Conservation (phyloP, 2,113 vertebrate genomes). For the Neoarius graeffei region DNA sequence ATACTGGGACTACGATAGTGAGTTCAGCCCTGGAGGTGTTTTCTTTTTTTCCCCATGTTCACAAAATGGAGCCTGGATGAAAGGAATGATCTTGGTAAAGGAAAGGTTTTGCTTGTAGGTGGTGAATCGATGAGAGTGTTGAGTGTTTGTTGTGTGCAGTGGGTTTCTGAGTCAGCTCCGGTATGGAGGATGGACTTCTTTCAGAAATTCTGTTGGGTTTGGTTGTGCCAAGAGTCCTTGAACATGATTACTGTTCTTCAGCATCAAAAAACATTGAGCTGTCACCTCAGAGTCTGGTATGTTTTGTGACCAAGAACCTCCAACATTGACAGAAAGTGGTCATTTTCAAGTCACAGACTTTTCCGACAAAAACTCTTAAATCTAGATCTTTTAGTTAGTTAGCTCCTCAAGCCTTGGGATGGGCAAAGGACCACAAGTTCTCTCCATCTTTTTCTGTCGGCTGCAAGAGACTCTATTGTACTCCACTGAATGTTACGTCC, state of each 20-base stretch:
- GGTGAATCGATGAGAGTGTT: constrained; percentile 5
- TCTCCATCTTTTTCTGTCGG: no score
- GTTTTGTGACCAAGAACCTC: no score
- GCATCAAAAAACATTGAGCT: not conserved
- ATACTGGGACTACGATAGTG: not conserved
- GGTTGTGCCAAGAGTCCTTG: not conserved
- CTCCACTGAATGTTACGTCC: no score
- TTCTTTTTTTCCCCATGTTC: not conserved
- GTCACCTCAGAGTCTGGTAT: not conserved
- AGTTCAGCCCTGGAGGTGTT: not conserved
- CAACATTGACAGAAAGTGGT: not conserved
- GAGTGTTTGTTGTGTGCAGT: not conserved
- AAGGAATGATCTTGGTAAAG: not conserved
- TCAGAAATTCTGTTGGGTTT: not conserved
- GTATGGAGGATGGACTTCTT: not conserved
- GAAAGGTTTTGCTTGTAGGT: constrained; percentile 5
- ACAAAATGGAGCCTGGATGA: constrained; percentile 2
- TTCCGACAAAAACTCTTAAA: not conserved
- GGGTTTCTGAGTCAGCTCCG: not conserved
- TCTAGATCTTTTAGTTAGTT: no score
- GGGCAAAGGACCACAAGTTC: no score
- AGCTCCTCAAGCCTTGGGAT: no score
- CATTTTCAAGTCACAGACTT: not conserved
- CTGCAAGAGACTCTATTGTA: no score
- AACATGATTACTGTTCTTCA: constrained; percentile 1